Evolutionary conservation across 2,797 vertebrate species (phyloP).

Genomic region (Sebastes cheni): DNA sequence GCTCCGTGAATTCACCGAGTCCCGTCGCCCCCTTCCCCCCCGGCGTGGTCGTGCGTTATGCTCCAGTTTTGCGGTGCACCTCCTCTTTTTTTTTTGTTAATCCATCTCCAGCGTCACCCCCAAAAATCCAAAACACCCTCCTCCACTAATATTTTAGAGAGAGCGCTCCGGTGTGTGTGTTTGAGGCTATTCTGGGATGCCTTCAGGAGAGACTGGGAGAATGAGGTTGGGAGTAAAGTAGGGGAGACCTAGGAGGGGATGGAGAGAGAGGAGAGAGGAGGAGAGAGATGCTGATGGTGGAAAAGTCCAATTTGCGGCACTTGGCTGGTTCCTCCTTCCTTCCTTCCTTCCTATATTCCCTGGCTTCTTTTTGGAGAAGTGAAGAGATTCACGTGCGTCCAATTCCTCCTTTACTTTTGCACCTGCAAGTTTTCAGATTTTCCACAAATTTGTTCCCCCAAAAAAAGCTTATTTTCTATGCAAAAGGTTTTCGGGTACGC

Average conservation of each 20-base stretch:
- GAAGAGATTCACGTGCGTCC: slow-evolving; percentile 62
- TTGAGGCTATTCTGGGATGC: slow-evolving; percentile 36
- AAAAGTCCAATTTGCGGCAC: slow-evolving; percentile 73
- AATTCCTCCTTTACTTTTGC: slow-evolving; percentile 27
- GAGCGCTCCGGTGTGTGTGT: slow-evolving; percentile 28
- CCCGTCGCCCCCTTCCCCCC: slow-evolving; percentile 82
- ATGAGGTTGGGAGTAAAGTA: slow-evolving; percentile 22
- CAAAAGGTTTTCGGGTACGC: slow-evolving; percentile 63
- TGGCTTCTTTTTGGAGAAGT: slow-evolving; percentile 33
- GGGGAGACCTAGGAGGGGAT: slow-evolving; percentile 41
- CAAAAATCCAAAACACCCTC: slow-evolving; percentile 37
- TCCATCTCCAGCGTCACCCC: slow-evolving; percentile 73
- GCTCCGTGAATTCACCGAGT: slow-evolving; percentile 83
- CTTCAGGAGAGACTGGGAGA: slow-evolving; percentile 20
- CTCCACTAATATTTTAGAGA: not conserved
- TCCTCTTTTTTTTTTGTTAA: slow-evolving; percentile 56
- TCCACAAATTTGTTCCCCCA: not conserved
- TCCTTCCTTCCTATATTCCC: slow-evolving; percentile 13
- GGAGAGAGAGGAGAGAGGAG: slow-evolving; percentile 17
- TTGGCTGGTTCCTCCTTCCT: slow-evolving; percentile 42
- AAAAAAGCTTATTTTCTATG: slow-evolving; percentile 16
- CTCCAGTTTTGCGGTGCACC: slow-evolving; percentile 80
- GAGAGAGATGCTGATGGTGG: slow-evolving; percentile 56
- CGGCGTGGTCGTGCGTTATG: slow-evolving; percentile 81
- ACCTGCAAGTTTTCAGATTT: slow-evolving; percentile 12